Conservation (phyloP, 2,113 vertebrate species). For the Bothrops jararaca region DNA sequence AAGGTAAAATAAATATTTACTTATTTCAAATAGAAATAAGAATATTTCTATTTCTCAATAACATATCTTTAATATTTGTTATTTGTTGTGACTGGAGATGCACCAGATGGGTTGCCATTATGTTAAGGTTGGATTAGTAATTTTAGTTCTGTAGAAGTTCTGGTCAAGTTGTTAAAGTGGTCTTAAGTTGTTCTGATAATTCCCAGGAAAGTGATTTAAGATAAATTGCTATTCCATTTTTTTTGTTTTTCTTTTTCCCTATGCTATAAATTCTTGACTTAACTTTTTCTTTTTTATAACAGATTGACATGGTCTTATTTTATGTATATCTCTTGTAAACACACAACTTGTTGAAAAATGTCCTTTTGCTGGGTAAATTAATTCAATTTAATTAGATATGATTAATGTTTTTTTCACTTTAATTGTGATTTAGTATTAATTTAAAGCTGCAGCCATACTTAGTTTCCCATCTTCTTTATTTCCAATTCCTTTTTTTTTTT, state of each 20-base stretch:
- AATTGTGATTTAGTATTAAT: neutral
- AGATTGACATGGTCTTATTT: neutral
- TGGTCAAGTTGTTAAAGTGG: neutral
- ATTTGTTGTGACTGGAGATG: neutral
- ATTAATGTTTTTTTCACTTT: neutral
- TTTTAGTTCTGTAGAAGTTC: neutral
- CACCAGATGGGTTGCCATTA: neutral
- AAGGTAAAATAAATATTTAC: neutral
- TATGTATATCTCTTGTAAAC: neutral
- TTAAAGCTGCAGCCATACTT: neutral
- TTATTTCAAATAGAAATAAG: neutral
- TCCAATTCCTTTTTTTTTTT: neutral
- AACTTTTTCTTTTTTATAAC: neutral
- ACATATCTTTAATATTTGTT: neutral
- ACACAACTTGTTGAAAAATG: neutral
- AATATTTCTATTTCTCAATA: neutral
- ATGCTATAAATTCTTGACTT: neutral
- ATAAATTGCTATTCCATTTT: neutral
- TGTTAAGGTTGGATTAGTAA: neutral
- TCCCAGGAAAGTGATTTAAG: neutral
- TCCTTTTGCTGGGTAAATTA: neutral
- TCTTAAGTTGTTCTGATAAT: neutral
- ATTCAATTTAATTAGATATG: neutral
- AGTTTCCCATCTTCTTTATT: neutral
- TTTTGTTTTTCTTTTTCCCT: neutral